Evolutionary conservation across 2,888 invertebrate species (phyloP).

Genomic region (Pelosia muscerda): DNA sequence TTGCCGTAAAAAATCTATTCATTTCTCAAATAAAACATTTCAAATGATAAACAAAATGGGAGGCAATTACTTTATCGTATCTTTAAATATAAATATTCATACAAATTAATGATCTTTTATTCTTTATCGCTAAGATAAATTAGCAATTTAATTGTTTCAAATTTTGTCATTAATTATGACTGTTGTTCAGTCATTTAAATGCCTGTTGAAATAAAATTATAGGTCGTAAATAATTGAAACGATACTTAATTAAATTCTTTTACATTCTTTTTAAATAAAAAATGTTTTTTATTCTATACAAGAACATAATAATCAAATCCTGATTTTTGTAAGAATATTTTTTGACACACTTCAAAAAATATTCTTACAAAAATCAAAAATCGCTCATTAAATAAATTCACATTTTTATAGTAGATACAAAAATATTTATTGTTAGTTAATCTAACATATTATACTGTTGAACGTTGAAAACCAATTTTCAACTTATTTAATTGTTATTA

Average conservation of each 20-base stretch:
- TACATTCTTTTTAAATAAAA: background rate
- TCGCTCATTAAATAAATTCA: too few species aligned
- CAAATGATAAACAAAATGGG: slow-evolving; percentile 9
- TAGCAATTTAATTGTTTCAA: slow-evolving; percentile 33
- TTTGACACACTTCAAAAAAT: too few species aligned
- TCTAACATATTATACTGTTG: too few species aligned
- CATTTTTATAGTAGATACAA: too few species aligned
- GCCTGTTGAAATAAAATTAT: slow-evolving; percentile 20
- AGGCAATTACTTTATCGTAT: slow-evolving; percentile 23
- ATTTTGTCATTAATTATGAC: slow-evolving; percentile 29
- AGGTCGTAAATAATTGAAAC: slow-evolving; percentile 17
- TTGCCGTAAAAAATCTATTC: background rate
- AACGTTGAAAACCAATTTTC: too few species aligned
- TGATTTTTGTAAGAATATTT: background rate
- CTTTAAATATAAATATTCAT: background rate
- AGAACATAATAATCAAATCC: background rate
- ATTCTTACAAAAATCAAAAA: too few species aligned
- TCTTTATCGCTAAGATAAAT: slow-evolving; percentile 23
- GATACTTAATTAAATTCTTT: slow-evolving; percentile 10
- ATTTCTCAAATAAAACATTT: background rate
- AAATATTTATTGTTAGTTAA: too few species aligned
- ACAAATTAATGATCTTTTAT: slow-evolving; percentile 21
- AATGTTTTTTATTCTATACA: background rate
- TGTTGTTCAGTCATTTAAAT: slow-evolving; percentile 21
- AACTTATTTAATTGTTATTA: too few species aligned